Conservation (phyloP, 2,113 vertebrate genomes). For the Mesoclemmys tuberculata region DNA sequence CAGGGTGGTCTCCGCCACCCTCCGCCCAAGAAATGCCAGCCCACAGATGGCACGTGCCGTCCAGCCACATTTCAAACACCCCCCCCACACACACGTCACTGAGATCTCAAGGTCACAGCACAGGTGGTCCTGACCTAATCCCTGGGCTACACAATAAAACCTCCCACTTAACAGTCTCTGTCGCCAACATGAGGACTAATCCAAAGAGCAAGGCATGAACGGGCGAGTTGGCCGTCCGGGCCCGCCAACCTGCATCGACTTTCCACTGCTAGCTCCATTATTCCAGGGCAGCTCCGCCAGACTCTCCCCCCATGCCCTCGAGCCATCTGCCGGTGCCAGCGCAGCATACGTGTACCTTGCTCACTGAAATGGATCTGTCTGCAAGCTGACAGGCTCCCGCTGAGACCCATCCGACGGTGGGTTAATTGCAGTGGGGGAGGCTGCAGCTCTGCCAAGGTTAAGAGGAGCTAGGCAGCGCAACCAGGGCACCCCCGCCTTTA, state of each 20-base stretch:
- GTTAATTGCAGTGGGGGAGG: background rate
- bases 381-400: background rate
- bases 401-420: background rate
- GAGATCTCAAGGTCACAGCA: background rate
- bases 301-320: background rate
- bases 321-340: conserved; percentile 27
- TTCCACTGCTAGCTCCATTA: background rate
- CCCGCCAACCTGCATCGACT: background rate
- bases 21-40: background rate
- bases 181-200: background rate
- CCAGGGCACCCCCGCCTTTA: background rate
- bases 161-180: background rate
- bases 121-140: background rate
- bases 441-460: background rate
- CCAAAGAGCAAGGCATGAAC: background rate
- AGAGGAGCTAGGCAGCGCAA: background rate
- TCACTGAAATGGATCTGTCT: conserved; percentile 17
- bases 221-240: background rate
- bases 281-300: background rate
- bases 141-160: background rate
- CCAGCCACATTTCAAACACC: background rate
- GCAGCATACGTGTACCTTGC: background rate
- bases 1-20: background rate
- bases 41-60: background rate
- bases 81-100: too few relatives aligned